A percentile compares a stretch with the other conserved stretches of the same genome.
Evolutionary conservation across 2,113 vertebrate genomes (phyloP).

Genomic region (Herpetotheres cachinnans): DNA sequence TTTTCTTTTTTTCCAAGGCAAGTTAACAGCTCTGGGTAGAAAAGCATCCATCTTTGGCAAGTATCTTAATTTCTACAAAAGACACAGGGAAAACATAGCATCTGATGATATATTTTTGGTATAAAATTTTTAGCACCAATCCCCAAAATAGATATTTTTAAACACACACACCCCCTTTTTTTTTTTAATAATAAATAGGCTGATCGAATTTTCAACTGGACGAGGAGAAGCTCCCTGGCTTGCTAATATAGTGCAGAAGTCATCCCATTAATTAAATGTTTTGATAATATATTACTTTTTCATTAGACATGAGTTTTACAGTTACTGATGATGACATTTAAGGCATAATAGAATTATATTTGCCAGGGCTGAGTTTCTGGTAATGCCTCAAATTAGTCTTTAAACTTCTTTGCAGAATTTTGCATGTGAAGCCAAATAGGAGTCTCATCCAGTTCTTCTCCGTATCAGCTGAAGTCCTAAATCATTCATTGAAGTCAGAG

Average conservation of each 20-base stretch:
- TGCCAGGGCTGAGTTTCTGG: neutral
- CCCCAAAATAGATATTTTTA: neutral
- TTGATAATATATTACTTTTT: neutral
- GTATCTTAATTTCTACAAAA: neutral
- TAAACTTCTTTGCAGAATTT: neutral
- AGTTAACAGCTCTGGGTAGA: neutral
- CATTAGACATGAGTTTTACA: neutral
- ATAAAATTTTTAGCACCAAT: neutral
- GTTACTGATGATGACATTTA: neutral
- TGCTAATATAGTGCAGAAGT: neutral
- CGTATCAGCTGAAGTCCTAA: neutral
- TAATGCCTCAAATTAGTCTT: neutral
- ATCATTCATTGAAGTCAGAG: neutral
- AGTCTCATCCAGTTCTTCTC: neutral
- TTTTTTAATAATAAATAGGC: neutral
- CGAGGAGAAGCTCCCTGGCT: neutral
- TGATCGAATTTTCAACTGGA: neutral
- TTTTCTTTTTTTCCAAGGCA: neutral
- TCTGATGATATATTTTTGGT: neutral
- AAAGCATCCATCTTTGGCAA: neutral
- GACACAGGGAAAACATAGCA: neutral
- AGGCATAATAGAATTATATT: neutral
- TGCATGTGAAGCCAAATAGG: neutral
- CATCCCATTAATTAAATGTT: neutral
- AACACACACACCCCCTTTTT: rapidly evolving